These are phyloP conservation scores for Bhutanitis thaidina DNA, from an alignment of 2,888 invertebrate genomes.

Conservation along the genomic window DNA sequence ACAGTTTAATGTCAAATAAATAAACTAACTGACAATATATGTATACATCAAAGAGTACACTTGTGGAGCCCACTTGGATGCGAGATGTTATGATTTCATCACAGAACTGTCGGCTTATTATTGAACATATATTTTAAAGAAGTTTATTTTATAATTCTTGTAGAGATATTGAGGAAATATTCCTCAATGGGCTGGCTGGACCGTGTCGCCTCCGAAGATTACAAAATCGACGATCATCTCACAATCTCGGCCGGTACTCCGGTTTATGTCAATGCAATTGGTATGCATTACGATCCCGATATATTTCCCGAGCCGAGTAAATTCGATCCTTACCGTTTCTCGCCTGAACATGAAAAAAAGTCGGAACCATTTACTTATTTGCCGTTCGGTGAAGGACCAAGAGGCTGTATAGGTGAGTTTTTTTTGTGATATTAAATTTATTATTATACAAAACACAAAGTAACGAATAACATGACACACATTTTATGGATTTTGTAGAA, in stretches of 20 bases:
- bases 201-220: slow-evolving; percentile 35
- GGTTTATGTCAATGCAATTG: slow-evolving; percentile 35
- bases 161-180: slow-evolving; percentile 47
- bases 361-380: slow-evolving; percentile 43
- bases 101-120: no score
- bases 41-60: no score
- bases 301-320: slow-evolving; percentile 42
- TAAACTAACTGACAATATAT: no score
- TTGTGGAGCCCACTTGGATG: no score
- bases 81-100: no score
- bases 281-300: slow-evolving; percentile 60
- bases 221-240: slow-evolving; percentile 40
- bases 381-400: slow-evolving; percentile 78
- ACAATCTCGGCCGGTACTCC: slow-evolving; percentile 43
- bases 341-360: slow-evolving; percentile 68
- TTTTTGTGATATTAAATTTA: no score
- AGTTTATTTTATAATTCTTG: no score
- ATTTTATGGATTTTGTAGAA: no score
- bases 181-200: slow-evolving; percentile 49
- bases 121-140: no score
- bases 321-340: slow-evolving; percentile 53
- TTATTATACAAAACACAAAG: no score
- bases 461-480: no score
- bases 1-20: no score
- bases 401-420: slow-evolving; percentile 75